These are phyloP conservation scores for Nylanderia fulva DNA, from an alignment of 1,140 invertebrate species.

Conservation along the genomic window DNA sequence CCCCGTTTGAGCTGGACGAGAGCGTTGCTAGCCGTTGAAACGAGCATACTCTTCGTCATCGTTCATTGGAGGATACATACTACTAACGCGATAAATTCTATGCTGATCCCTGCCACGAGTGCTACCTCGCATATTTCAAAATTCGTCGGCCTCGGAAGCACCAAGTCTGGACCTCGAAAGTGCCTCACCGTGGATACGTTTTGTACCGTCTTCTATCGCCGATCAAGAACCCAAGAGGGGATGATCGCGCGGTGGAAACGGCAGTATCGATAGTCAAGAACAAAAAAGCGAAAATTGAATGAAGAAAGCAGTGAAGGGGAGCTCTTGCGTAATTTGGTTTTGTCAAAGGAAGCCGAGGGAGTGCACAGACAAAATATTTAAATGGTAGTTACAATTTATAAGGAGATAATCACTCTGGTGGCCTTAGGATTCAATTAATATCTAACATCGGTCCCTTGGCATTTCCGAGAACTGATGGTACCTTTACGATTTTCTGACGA, in stretches of 20 bases:
- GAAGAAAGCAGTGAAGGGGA: conserved; percentile 31
- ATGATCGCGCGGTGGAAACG: conserved; percentile 45
- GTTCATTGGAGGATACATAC: conserved; percentile 56
- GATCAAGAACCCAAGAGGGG: conserved; percentile 63
- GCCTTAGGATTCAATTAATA: conserved; percentile 83
- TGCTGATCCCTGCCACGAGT: conserved; percentile 62
- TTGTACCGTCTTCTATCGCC: conserved; percentile 68
- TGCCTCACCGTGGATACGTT: conserved; percentile 81
- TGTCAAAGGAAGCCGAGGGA: conserved; percentile 36
- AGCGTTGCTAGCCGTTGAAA: conserved; percentile 45
- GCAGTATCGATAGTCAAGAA: conserved; percentile 18
- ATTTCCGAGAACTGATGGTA: conserved; percentile 72
- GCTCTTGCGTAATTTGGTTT: conserved; percentile 51
- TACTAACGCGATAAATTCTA: conserved; percentile 35
- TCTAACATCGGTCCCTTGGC: conserved; percentile 78
- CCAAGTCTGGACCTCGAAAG: conserved; percentile 77
- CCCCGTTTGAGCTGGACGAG: conserved; percentile 43
- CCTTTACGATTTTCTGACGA: conserved; percentile 30
- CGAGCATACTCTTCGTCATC: conserved; percentile 63
- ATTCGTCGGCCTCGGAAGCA: conserved; percentile 72
- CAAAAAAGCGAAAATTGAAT: conserved; percentile 35
- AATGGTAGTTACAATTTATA: conserved; percentile 80
- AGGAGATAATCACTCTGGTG: conserved; percentile 84
- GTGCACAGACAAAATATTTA: conserved; percentile 70
- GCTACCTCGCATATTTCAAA: conserved; percentile 39